Percentiles rank a stretch among this genome's conserved stretches.
phyloP scores from a whole-genome alignment of 2,888 invertebrate species.

The Eilema griseolum region DNA sequence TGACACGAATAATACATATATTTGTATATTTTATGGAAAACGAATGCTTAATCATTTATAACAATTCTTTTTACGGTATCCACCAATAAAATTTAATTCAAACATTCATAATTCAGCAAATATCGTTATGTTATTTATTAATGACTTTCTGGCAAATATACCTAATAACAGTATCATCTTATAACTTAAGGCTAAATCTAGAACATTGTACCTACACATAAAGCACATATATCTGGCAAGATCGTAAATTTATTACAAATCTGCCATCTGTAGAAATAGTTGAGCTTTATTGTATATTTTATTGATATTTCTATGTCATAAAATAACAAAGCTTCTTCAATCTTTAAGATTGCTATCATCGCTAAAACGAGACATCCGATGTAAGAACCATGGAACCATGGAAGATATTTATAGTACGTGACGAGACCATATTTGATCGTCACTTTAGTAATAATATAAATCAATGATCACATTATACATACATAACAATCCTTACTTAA shows the following conservation, averaged over 20 bases:
- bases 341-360: no score
- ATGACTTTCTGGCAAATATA: slow-evolving; percentile 23
- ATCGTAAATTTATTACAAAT: background rate
- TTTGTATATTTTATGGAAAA: slow-evolving; percentile 9
- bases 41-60: background rate
- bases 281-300: background rate
- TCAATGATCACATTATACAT: no score
- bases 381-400: background rate
- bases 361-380: background rate
- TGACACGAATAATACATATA: background rate
- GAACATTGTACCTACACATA: slow-evolving; percentile 5
- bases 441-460: no score
- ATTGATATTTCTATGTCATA: background rate
- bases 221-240: background rate
- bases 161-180: slow-evolving; percentile 31
- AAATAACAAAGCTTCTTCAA: background rate
- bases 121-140: slow-evolving; percentile 23
- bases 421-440: background rate
- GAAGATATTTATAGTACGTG: background rate
- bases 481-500: no score
- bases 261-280: background rate
- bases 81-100: slow-evolving; percentile 11
- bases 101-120: slow-evolving; percentile 15
- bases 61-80: slow-evolving; percentile 23
- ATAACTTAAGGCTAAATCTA: slow-evolving; percentile 21